A percentile compares a stretch with the other conserved stretches of the same genome.
These are phyloP conservation scores for Sphaeramia orbicularis DNA, from an alignment of 2,797 vertebrate genomes.

Conservation along the genomic window DNA sequence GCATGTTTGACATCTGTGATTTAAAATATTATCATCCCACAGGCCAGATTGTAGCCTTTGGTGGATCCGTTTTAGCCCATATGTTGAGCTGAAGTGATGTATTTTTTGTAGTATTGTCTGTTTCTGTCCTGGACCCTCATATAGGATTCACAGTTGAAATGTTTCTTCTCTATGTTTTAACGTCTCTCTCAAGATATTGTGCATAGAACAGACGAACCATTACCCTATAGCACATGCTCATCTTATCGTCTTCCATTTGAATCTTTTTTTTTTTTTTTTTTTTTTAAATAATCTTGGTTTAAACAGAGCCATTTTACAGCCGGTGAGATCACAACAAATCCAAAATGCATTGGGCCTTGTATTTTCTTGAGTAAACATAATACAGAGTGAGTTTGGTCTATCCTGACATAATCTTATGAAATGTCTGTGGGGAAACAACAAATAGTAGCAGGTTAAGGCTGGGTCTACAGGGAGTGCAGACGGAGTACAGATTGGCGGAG, in stretches of 20 bases:
- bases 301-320: constrained; percentile 16
- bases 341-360: constrained; percentile 24
- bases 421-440: constrained; percentile 70
- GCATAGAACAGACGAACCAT: too few relatives aligned
- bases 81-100: too few relatives aligned
- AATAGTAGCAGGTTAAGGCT: constrained; percentile 54
- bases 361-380: constrained; percentile 68
- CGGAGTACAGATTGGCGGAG: constrained; percentile 25
- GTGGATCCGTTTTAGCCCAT: too few relatives aligned
- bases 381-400: constrained; percentile 67
- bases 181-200: too few relatives aligned
- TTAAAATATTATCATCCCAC: too few relatives aligned
- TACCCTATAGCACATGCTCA: neutral
- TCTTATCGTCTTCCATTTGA: constrained; percentile 38
- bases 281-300: constrained; percentile 19
- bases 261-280: constrained; percentile 5
- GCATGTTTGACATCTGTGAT: too few relatives aligned
- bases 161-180: too few relatives aligned
- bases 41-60: too few relatives aligned
- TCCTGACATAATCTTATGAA: constrained; percentile 84
- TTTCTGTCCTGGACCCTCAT: too few relatives aligned
- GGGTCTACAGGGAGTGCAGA: constrained; percentile 26
- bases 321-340: constrained; percentile 26
- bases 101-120: too few relatives aligned
- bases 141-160: too few relatives aligned